Conservation (phyloP, 2,888 invertebrate species). For the Penaeus monodon region DNA sequence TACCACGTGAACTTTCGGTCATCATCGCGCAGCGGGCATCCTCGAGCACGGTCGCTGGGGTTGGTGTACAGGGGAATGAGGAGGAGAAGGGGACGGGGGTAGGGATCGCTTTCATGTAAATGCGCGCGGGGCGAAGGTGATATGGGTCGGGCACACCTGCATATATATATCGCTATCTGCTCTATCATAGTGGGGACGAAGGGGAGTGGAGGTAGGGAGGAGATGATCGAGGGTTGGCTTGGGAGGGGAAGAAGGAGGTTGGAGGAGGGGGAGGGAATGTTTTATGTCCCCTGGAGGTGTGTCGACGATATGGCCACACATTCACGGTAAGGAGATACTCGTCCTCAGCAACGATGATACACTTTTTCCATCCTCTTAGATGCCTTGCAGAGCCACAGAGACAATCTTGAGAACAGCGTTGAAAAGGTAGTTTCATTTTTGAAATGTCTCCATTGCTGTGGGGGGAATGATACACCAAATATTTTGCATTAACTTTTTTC, state of each 20-base stretch:
- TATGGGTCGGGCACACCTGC: slow-evolving; percentile 54
- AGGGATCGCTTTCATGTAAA: slow-evolving; percentile 58
- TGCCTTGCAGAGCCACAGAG: not conserved
- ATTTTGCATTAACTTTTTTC: too few species aligned
- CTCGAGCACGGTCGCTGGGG: not conserved
- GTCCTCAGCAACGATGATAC: slow-evolving; percentile 45
- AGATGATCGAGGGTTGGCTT: not conserved
- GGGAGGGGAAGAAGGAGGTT: not conserved
- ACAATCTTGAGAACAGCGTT: not conserved
- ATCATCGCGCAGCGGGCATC: slow-evolving; percentile 30
- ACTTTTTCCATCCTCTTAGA: not conserved
- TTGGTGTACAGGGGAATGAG: not conserved
- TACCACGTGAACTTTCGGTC: slow-evolving; percentile 21
- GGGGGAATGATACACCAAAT: too few species aligned
- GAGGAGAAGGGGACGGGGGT: not conserved
- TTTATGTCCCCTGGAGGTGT: slow-evolving; percentile 43
- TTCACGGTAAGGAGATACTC: slow-evolving; percentile 44
- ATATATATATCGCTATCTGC: slow-evolving; percentile 57
- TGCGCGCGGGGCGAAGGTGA: slow-evolving; percentile 53
- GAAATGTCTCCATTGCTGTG: too few species aligned
- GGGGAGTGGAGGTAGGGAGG: slow-evolving; percentile 22
- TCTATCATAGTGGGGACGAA: slow-evolving; percentile 18
- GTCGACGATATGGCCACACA: slow-evolving; percentile 48
- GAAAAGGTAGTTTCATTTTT: not conserved
- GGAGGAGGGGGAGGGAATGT: slow-evolving; percentile 20